A percentile compares a stretch with the other conserved stretches of the same genome.
These are phyloP conservation scores for Cyclargus thomasi DNA, from an alignment of 1,140 invertebrate genomes.

Conservation along the genomic window DNA sequence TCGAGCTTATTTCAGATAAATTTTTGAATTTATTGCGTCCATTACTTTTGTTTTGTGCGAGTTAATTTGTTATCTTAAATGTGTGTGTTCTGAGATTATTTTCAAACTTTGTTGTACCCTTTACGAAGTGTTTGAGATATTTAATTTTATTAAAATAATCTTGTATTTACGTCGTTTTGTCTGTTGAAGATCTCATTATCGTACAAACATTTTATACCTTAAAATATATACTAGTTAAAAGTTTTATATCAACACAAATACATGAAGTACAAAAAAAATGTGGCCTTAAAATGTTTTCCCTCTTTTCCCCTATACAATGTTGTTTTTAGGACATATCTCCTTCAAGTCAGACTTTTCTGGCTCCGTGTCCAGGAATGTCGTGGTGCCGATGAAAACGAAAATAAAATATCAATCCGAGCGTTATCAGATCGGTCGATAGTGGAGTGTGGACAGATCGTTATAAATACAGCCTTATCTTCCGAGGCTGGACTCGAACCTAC, in stretches of 20 bases:
- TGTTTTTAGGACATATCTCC: conserved; percentile 9
- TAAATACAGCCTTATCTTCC: conserved; percentile 28
- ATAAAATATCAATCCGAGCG: conserved; percentile 51
- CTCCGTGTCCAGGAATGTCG: conserved; percentile 47
- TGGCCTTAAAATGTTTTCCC: no score
- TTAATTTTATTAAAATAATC: no score
- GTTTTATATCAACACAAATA: no score
- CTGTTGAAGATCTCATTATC: no score
- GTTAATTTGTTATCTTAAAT: neutral
- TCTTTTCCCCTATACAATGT: neutral
- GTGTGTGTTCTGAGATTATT: neutral
- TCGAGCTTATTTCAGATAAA: neutral
- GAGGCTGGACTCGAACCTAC: neutral
- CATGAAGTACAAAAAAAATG: no score
- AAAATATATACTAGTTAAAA: no score
- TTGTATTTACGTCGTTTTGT: no score
- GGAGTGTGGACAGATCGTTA: conserved; percentile 59
- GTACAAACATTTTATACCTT: no score
- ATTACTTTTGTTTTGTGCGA: neutral
- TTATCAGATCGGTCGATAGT: conserved; percentile 65
- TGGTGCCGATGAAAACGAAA: conserved; percentile 49
- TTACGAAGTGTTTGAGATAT: neutral
- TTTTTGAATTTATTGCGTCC: neutral
- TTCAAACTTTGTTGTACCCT: neutral
- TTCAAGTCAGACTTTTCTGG: conserved; percentile 27